Base-by-base conservation (phyloP, 2,888 invertebrate species). In the Petrolisthes manimaculis region DNA sequence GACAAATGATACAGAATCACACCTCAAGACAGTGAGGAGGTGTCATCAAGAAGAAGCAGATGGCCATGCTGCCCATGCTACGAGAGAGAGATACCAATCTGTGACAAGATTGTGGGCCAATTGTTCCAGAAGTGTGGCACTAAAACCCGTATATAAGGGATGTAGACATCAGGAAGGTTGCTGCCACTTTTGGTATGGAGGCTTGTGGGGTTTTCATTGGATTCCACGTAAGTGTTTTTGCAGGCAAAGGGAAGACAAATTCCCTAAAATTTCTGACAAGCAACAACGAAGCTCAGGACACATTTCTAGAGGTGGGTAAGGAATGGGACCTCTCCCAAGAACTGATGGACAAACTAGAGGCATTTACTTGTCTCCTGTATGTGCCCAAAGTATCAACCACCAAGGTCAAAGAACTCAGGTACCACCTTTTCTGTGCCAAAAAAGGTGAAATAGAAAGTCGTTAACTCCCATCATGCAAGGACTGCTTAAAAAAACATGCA, bases 211-310 rank as follows among this genome's bases (percentile, higher is more conserved):
- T 51, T 53, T 75, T 71, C 54, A 75, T 84, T 74, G 75, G 75
- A 14, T 54, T 84, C 74, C 84, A 84, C 61, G 84, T 51, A n/a
- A 74, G 75, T 74, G 53, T 75, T 53, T 83, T 83, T 37, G 84
- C 71, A 53, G 84, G 84, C n/a, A 84, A 84, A 74, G 84, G 74
- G n/a, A 84, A 84, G 82, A 12, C 82, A 82, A 82, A 21, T 82
- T 12, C 78, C 51, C 78, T 78, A 78, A 78, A 78, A 78, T 51
- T 78, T 54, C 6, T 78, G 78, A 78, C 51, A 8, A 61, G 56
- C 81, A 81, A 56, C n/a, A 56, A n/a, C 14, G 18, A 24, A 81
- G 14, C 4, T 54, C 61, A 56, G 55, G 61, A 81, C 74, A n/a
- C 74, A 53, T 53, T 78, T 53, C 14, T 53, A 78, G 54, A 53